Evolutionary conservation across 2,113 vertebrate species (phyloP).

Genomic region (Tenebrosternarchus preto): DNA sequence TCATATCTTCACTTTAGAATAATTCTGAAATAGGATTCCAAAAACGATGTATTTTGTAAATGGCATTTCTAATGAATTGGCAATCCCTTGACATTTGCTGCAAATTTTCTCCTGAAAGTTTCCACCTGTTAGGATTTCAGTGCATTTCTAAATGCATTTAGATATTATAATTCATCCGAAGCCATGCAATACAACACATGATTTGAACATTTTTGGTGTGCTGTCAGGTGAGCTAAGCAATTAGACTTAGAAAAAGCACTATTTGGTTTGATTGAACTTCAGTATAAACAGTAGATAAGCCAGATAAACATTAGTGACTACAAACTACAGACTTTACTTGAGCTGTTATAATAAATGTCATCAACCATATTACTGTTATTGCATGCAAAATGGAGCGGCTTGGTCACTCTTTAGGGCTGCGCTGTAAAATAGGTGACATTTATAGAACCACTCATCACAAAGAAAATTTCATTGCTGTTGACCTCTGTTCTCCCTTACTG

Average conservation of each 20-base stretch:
- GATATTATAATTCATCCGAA: not conserved
- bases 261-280: not conserved
- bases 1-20: not conserved
- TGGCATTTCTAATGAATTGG: not conserved
- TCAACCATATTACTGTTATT: conserved; percentile 50
- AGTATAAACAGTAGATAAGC: not conserved
- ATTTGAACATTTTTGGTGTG: not conserved
- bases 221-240: not conserved
- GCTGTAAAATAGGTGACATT: not conserved
- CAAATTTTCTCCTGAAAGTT: not conserved
- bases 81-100: not conserved
- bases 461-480: conserved; percentile 48
- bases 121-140: not conserved
- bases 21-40: not conserved
- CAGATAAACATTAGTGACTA: not conserved
- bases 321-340: conserved; percentile 23
- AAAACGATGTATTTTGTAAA: conserved; percentile 9
- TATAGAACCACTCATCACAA: not conserved
- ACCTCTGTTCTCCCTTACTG: conserved; percentile 72
- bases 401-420: conserved; percentile 24
- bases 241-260: not conserved
- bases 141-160: not conserved
- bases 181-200: not conserved
- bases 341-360: conserved; percentile 45
- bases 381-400: conserved; percentile 44